Conservation (phyloP, 1,140 invertebrate genomes). For the Drosophila virilis region DNA sequence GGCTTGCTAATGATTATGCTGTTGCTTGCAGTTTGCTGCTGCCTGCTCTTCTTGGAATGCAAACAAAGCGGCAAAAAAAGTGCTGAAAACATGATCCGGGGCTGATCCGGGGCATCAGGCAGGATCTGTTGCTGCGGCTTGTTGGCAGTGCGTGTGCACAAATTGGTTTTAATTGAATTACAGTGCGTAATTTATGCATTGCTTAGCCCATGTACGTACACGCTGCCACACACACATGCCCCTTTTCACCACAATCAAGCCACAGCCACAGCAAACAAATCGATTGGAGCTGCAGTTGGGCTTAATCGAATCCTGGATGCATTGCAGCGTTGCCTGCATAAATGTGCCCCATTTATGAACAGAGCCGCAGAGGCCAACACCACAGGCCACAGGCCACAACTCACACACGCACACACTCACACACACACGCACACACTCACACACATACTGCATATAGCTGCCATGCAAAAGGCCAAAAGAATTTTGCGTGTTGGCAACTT, state of each 20-base stretch:
- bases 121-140: slow-evolving; percentile 27
- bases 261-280: slow-evolving; percentile 7
- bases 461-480: neutral
- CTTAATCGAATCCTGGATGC: slow-evolving; percentile 11
- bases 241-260: neutral
- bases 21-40: neutral
- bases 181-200: slow-evolving; percentile 76
- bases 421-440: neutral
- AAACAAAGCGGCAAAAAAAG: slow-evolving; percentile 22
- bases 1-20: neutral
- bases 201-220: slow-evolving; percentile 36
- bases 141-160: slow-evolving; percentile 45
- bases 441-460: neutral
- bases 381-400: slow-evolving; percentile 1
- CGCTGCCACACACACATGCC: neutral
- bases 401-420: neutral
- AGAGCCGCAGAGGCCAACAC: slow-evolving; percentile 14
- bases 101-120: slow-evolving; percentile 4
- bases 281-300: slow-evolving; percentile 9
- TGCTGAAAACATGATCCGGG: slow-evolving; percentile 10
- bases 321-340: slow-evolving; percentile 38
- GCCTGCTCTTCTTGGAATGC: neutral
- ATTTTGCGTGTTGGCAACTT: neutral
- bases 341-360: slow-evolving; percentile 46
- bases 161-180: slow-evolving; percentile 79